phyloP scores from a whole-genome alignment of 2,888 invertebrate genomes.

The Chloromyia formosa region DNA sequence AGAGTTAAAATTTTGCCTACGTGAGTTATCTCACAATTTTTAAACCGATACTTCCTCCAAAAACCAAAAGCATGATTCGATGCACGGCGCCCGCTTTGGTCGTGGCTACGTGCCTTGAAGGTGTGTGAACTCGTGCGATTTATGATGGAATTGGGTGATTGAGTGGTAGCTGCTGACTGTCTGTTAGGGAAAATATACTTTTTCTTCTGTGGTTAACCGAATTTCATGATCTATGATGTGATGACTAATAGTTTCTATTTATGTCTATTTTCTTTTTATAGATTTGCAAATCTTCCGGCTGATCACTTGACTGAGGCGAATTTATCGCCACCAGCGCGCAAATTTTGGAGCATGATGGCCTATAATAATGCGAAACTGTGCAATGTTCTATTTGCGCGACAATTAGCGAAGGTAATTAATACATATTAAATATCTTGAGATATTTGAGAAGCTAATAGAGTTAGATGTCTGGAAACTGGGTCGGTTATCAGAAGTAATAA shows the following conservation, averaged over 20 bases:
- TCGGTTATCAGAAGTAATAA: too few relatives aligned
- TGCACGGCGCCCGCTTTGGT: not conserved
- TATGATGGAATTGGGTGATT: conserved; percentile 14
- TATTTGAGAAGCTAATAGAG: too few relatives aligned
- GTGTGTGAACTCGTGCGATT: not conserved
- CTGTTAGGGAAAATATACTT: not conserved
- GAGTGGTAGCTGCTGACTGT: not conserved
- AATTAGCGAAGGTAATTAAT: conserved; percentile 72
- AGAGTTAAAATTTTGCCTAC: conserved; percentile 13
- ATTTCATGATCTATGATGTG: too few relatives aligned
- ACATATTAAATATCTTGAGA: too few relatives aligned
- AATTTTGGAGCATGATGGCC: conserved; percentile 83
- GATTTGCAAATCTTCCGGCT: conserved; percentile 67
- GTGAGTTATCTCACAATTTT: conserved; percentile 51
- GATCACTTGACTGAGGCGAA: conserved; percentile 67
- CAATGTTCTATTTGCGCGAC: conserved; percentile 83
- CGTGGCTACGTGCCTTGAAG: not conserved
- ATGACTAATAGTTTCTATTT: conserved; percentile 4
- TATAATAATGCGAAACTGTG: conserved; percentile 93
- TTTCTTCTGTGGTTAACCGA: too few relatives aligned
- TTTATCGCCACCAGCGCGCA: conserved; percentile 75
- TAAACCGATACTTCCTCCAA: conserved; percentile 43
- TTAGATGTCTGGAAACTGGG: too few relatives aligned
- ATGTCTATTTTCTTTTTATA: conserved; percentile 54
- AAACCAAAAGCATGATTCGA: not conserved